Evolutionary conservation across 2,113 vertebrate species (phyloP), one percentile per base, ranked within the genome.

Genomic region (Cottus gobio): DNA sequence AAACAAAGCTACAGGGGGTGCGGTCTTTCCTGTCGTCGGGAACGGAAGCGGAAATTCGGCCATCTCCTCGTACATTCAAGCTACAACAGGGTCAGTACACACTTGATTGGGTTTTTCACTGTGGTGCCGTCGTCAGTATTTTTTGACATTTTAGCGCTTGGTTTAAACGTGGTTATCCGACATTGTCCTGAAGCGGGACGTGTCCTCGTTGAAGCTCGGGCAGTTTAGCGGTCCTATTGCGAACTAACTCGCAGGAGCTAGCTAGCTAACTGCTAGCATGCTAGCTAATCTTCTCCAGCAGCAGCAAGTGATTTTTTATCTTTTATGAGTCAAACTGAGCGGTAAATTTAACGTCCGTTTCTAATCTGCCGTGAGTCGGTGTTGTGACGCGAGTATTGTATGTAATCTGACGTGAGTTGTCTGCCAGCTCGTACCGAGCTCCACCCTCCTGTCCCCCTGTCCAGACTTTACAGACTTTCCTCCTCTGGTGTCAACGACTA

Each of bases 1-100:
- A 87, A 86, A 88, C 90, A 90, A 87, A 85, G 92, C 85, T 83
- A 66, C 83, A 72, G 93, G 94, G 93, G 94, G 93, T 90, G 93
- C 90, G 94, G 94, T 92, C 84, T 90, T 77, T 89, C 85, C 89
- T 77, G 86, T 81, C 70, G 82, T 62, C 68, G 83, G 74, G 82
- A 92, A 88, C 92, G 95, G 95, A 96, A 96, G 91, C 95, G 95
- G 95, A 96, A 95, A 83, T 84, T 89, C 94, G 93, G 95, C 95
- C 95, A 96, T 96, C 94, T 96, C 94, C 94, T 95, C 83, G 84
- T 92, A 91, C 88, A 89, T 22, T 77, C 82, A 85, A 90, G 91
- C 92, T 93, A 84, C 91, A 91, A 71, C 90, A 93, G 95, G 95
- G 95, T 95, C 93, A 94, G 93, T 94, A 85, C 79, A 85, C 84